Evolutionary conservation across 2,888 invertebrate genomes (phyloP), one percentile per base, ranked within the genome.

Genomic region (Ochropleura plecta): DNA sequence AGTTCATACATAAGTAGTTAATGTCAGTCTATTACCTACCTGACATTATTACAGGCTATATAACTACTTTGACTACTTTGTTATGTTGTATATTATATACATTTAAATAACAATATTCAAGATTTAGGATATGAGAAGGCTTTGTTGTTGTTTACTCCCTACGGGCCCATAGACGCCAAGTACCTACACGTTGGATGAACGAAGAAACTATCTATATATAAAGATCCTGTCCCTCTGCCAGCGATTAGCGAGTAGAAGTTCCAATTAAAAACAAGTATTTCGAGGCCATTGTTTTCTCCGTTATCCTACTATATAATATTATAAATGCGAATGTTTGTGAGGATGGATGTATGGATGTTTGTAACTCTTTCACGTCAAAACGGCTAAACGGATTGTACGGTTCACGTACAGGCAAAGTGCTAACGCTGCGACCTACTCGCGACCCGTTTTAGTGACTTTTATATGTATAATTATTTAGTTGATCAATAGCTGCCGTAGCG

Each of bases 81-180:
- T 30, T 57, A 59, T 16, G 8, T 8, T 44, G 12, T 60, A 62
- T 14, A 14, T n/a, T 14, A 14, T n/a, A 18, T 7, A 42, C 14
- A 53, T 62, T 72, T 63, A 48, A 14, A 16, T 30, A 46, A 46
- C 63, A 30, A 18, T 49, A 30, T 18, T 49, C 53, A 78, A 44
- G 14, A 72, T 78, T 44, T 18, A 48, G 59, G 51, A 72, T 60
- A 78, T 53, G 42, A 48, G 66, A n/a, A 53, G 9, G 60, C 53
- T 80, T 72, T 69, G 20, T 69, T 72, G 48, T 69, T 69, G 72
- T 73, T 67, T 40, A 53, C 40, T 69, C 73, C 65, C 66, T 18
- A 44, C 3, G 64, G 77, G 44, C 60, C 65, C 30, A 30, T 44
- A 60, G 4, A 5, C n/a, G 55, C 10, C 12, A 44, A 72, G 67